These are phyloP conservation scores for Narcine bancroftii DNA, from an alignment of 2,113 vertebrate genomes.

Conservation along the genomic window DNA sequence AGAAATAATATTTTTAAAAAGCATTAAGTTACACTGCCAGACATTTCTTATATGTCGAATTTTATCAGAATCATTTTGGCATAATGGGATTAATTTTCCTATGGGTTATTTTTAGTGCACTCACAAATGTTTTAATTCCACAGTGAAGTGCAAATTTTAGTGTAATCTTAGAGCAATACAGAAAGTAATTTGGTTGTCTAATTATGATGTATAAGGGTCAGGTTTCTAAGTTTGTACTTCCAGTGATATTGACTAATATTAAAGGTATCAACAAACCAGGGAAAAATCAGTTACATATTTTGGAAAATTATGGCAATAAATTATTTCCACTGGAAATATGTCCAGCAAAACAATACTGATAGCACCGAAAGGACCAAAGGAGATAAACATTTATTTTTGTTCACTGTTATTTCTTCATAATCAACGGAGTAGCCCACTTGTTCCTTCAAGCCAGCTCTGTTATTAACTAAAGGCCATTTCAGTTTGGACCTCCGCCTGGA, in stretches of 20 bases:
- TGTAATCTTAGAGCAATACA: background rate
- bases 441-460: no score
- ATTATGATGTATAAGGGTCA: background rate
- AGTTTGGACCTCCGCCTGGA: no score
- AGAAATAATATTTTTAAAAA: background rate
- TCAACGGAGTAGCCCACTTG: no score
- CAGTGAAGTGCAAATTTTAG: background rate
- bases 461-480: no score
- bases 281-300: background rate
- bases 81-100: background rate
- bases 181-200: background rate
- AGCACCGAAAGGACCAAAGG: background rate
- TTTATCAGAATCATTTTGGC: background rate
- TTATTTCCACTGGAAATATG: background rate
- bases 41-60: background rate
- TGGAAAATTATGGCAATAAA: background rate
- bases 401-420: no score
- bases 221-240: background rate
- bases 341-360: background rate
- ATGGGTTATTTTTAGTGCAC: background rate
- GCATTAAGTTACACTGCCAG: background rate
- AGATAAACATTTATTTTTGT: background rate
- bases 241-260: background rate
- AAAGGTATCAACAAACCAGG: no score
- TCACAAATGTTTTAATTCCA: background rate